Evolutionary conservation across 2,888 invertebrate genomes (phyloP).

Genomic region (Parapristionchus giblindavisi): DNA sequence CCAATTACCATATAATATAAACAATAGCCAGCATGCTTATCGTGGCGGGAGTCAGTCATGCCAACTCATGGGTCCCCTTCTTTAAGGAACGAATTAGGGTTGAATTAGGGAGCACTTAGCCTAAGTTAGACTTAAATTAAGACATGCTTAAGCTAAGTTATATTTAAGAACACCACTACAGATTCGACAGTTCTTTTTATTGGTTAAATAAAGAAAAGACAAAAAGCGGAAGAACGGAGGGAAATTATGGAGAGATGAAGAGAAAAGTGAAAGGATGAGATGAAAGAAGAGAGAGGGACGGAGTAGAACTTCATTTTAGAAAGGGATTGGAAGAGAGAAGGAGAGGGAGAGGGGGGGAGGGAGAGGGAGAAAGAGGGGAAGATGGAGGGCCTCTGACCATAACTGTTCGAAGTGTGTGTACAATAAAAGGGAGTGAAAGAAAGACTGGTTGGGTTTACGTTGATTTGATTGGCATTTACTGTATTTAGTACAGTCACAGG

Average conservation of each 20-base stretch:
- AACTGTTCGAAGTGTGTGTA: not conserved
- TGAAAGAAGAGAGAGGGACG: constrained; percentile 1
- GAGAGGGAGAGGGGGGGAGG: not conserved
- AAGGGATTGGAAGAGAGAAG: constrained; percentile 6
- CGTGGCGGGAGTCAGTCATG: too few relatives aligned
- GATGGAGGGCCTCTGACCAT: not conserved
- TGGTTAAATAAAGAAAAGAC: too few relatives aligned
- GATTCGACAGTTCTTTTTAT: too few relatives aligned
- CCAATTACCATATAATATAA: too few relatives aligned
- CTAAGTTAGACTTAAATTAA: too few relatives aligned
- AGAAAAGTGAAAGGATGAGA: not conserved
- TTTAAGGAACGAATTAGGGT: too few relatives aligned
- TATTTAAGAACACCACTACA: too few relatives aligned
- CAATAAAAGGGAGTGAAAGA: not conserved
- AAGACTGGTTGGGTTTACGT: not conserved
- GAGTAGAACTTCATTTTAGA: not conserved
- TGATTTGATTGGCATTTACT: not conserved
- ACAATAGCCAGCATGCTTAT: too few relatives aligned
- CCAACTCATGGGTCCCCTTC: too few relatives aligned
- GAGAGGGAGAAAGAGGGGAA: constrained; percentile 15
- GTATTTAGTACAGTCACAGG: not conserved
- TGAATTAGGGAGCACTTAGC: too few relatives aligned
- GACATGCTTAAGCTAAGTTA: too few relatives aligned
- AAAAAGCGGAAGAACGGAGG: not conserved
- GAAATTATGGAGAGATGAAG: not conserved